Evolutionary conservation across 2,888 invertebrate genomes (phyloP), one percentile per base, ranked within the genome.

Genomic region (Rugalucina vietnamica): DNA sequence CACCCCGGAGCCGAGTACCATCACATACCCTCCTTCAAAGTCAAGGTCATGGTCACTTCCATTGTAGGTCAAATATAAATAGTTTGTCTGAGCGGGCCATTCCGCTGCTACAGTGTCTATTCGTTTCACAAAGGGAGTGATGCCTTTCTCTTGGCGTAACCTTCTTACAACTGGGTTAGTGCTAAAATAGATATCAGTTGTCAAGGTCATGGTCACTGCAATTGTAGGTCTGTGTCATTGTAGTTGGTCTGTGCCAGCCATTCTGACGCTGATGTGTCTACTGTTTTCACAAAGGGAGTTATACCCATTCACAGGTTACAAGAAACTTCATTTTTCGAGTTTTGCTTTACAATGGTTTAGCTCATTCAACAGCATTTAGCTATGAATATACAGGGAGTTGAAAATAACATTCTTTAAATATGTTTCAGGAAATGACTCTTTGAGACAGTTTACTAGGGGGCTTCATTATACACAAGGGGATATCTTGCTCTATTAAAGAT

Each of bases 181-280:
- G 93, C 97, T 98, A 88, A 57, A 86, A 87, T 29, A n/a, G 70
- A 69, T 34, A n/a, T 34, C 27, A 72, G 18, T 36, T 36, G 14
- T 34, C 18, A 72, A 36, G 12, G 18, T n/a, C 24, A 34, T 36
- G 21, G 14, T n/a, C n/a, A n/a, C n/a, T n/a, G n/a, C n/a, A n/a
- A n/a, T n/a, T n/a, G n/a, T n/a, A n/a, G n/a, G n/a, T n/a, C n/a
- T n/a, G n/a, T n/a, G n/a, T n/a, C n/a, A n/a, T n/a, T n/a, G 94
- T 99, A 99, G 95, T 99, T 99, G 0, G 99, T 99, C 43, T 97
- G 96, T 0, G 99, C 99, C 0, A 99, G 99, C 99, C 99, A 99
- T 95, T 99, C 99, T 0, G 99, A 99, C 54, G 99, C 99, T 4
- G 99, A 99, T 0, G 99, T 99, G 95, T 99, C 99, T 88, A 99